phyloP scores from a whole-genome alignment of 2,888 invertebrate genomes.

The Euspilapteryx auroguttella region DNA sequence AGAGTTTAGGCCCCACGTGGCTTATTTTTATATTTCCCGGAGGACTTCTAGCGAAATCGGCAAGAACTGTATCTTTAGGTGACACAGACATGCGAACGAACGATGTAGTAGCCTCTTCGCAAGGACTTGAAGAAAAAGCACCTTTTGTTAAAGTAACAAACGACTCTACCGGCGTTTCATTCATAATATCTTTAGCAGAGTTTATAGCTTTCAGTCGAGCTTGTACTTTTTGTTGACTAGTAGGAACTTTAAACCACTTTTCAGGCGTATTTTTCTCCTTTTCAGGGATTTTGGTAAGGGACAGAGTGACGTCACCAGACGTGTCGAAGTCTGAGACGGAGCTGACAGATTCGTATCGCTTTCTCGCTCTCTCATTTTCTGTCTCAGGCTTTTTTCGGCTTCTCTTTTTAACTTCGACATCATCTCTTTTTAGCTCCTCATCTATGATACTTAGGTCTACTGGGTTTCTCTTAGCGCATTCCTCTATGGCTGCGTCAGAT shows the following conservation, averaged over 20 bases:
- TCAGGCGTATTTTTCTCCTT: constrained; percentile 24
- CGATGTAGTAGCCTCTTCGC: constrained; percentile 11
- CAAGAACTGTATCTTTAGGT: constrained; percentile 25
- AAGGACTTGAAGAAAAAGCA: constrained; percentile 13
- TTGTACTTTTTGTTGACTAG: constrained; percentile 42
- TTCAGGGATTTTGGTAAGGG: constrained; percentile 27
- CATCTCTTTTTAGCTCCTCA: constrained; percentile 52
- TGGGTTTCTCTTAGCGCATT: constrained; percentile 32
- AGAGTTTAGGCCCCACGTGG: constrained; percentile 57
- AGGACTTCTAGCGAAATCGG: constrained; percentile 22
- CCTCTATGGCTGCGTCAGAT: constrained; percentile 56
- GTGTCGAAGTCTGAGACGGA: constrained; percentile 38
- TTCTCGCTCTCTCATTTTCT: constrained; percentile 41
- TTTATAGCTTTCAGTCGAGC: constrained; percentile 46
- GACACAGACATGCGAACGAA: constrained; percentile 32
- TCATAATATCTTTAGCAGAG: constrained; percentile 34
- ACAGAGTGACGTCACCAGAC: constrained; percentile 38
- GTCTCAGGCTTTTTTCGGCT: constrained; percentile 38
- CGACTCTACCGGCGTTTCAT: constrained; percentile 28
- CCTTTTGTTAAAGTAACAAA: constrained; percentile 39
- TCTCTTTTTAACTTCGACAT: constrained; percentile 35
- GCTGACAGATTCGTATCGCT: constrained; percentile 40
- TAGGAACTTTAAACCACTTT: constrained; percentile 51
- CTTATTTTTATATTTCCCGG: constrained; percentile 36
- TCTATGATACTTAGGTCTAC: constrained; percentile 47